phyloP scores from a whole-genome alignment of 2,888 invertebrate genomes.

The Coleophora deauratella region DNA sequence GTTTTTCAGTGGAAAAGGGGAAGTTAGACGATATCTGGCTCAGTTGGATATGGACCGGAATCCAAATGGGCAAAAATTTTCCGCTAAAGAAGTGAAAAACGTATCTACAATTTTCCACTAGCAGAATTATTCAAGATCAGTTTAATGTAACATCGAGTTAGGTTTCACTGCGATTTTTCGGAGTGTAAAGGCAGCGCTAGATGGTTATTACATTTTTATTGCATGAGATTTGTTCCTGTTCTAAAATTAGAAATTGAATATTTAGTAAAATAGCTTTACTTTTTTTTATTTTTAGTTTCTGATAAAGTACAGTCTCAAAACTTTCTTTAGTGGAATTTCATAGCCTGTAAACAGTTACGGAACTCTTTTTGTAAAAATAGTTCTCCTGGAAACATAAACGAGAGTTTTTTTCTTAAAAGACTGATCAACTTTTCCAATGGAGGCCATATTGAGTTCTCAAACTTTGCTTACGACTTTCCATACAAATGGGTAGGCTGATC shows the following conservation, averaged over 20 bases:
- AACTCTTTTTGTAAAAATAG: too few species aligned
- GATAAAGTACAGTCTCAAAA: too few species aligned
- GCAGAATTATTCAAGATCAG: conserved; percentile 51
- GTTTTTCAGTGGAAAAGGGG: conserved; percentile 63
- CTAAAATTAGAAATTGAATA: conserved; percentile 13
- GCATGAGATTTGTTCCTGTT: conserved; percentile 12
- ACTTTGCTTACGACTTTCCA: too few species aligned
- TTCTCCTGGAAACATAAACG: too few species aligned
- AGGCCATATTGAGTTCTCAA: too few species aligned
- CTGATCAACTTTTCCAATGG: too few species aligned
- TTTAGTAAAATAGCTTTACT: conserved; percentile 5
- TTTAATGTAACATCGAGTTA: conserved; percentile 47
- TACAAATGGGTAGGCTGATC: too few species aligned
- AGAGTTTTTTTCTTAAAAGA: too few species aligned
- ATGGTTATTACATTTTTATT: conserved; percentile 19
- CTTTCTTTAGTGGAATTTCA: too few species aligned
- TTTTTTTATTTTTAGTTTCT: too few species aligned
- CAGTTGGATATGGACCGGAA: conserved; percentile 55
- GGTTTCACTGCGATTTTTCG: conserved; percentile 23
- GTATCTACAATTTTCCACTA: conserved; percentile 45
- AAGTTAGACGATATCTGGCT: conserved; percentile 65
- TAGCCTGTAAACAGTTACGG: too few species aligned
- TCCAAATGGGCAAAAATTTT: conserved; percentile 60
- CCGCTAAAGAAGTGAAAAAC: conserved; percentile 56
- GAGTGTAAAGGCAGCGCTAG: conserved; percentile 11